Base-by-base conservation (phyloP, 2,888 invertebrate species). In the Artemia sp. region DNA sequence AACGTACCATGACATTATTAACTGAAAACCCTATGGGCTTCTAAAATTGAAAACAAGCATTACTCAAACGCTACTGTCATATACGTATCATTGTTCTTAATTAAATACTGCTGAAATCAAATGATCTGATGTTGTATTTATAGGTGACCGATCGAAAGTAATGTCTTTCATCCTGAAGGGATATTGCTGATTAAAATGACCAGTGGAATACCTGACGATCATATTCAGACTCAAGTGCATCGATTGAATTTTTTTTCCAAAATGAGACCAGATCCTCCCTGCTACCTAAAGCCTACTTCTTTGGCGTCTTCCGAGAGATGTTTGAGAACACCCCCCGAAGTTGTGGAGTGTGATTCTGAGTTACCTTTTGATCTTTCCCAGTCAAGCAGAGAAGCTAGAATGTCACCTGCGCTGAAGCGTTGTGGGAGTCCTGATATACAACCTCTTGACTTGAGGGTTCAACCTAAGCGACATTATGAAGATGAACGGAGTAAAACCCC, bases 361-460 rank as follows among this genome's bases (percentile, higher is more conserved):
- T 72, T 74, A 73, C 75, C 75, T 11, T 75, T 75, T 58, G 75
- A 75, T 69, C 72, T 75, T 12, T 75, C 75, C 3, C 70, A 69
- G 19, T 51, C 69, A 12, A 51, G 70, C 10, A 69, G 64, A 12
- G 51, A 68, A 50, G 67, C 67, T 19, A 67, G 38, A 38, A 68
- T 73, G 71, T 72, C 72, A 9, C 72, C 73, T 6, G 73, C 72
- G 9, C n/a, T 58, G 9, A 10, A 10, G 8, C 51, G 69, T 70
- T 12, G 72, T 70, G 64, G 67, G 51, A 14, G 50, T 11, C 12
- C 51, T 52, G 38, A 50, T 58, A 12, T 24, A 6, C 67, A 71
- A 12, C 14, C 50, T 51, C 12, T 67, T 51, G 73, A 72, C n/a
- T 68, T 67, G 3, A 68, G 70, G 66, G 51, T 67, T n/a, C 19